Evolutionary conservation across 1,140 invertebrate species (phyloP).

Genomic region (Thrips palmi): DNA sequence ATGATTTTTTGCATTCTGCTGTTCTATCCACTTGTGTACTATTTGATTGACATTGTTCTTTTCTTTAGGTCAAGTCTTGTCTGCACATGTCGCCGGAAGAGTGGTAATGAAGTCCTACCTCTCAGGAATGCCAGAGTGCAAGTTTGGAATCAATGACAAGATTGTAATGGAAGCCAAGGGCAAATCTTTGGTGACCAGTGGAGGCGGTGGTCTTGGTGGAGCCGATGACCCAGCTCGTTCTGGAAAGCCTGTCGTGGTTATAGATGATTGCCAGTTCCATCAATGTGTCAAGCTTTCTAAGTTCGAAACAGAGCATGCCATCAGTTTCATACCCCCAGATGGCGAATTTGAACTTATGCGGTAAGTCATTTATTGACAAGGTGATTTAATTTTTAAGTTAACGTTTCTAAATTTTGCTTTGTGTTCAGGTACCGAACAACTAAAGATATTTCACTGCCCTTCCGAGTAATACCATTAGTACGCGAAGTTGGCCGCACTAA

Average conservation of each 20-base stretch:
- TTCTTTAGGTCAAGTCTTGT: conserved; percentile 80
- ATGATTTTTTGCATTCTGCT: conserved; percentile 5
- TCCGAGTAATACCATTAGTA: conserved; percentile 96
- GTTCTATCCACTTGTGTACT: too few relatives aligned
- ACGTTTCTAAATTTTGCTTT: conserved; percentile 10
- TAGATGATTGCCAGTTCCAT: conserved; percentile 99
- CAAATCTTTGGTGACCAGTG: conserved; percentile 22
- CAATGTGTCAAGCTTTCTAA: conserved; percentile 99
- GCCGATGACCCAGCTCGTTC: conserved; percentile 72
- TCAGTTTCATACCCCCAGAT: conserved; percentile 98
- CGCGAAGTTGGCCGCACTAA: conserved; percentile 95
- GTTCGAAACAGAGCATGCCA: conserved; percentile 99
- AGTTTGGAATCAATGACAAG: conserved; percentile 99
- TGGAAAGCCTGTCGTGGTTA: conserved; percentile 92
- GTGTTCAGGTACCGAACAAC: conserved; percentile 83
- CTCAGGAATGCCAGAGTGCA: conserved; percentile 99
- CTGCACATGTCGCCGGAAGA: conserved; percentile 97
- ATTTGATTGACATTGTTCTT: conserved; percentile 12
- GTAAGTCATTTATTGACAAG: conserved; percentile 28
- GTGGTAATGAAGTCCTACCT: conserved; percentile 99
- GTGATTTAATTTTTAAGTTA: background rate
- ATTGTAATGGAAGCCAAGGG: conserved; percentile 98
- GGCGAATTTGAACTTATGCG: conserved; percentile 99
- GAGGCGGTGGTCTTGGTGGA: conserved; percentile 38
- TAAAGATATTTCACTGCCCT: conserved; percentile 99